Percentiles rank a stretch among this genome's conserved stretches.
Evolutionary conservation across 2,113 vertebrate genomes (phyloP).

Genomic region (Prolemur simus): DNA sequence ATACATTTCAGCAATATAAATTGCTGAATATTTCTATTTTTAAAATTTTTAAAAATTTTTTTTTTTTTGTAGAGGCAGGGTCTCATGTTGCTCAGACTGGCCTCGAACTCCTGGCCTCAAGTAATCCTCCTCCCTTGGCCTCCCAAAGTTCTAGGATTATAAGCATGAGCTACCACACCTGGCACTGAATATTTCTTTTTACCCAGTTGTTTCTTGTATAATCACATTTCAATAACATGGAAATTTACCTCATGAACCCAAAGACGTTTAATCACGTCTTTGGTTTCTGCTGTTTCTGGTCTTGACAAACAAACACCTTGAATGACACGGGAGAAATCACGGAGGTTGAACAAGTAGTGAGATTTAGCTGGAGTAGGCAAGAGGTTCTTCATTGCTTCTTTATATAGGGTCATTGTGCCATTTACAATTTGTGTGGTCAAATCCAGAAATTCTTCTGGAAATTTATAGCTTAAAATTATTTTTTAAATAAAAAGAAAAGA

Average conservation of each 20-base stretch:
- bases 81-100: no score
- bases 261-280: constrained; percentile 88
- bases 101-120: no score
- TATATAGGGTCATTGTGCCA: constrained; percentile 89
- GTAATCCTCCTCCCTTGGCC: no score
- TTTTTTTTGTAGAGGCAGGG: no score
- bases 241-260: constrained; percentile 94
- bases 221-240: not conserved
- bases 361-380: constrained; percentile 93
- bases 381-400: constrained; percentile 92
- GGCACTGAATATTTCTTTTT: not conserved
- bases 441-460: constrained; percentile 85
- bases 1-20: not conserved
- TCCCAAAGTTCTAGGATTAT: no score
- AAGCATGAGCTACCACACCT: no score
- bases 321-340: constrained; percentile 93
- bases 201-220: not conserved
- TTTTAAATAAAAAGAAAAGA: constrained; percentile 45
- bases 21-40: not conserved
- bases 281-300: constrained; percentile 88
- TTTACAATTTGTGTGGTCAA: constrained; percentile 88
- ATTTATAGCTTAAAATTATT: constrained; percentile 85
- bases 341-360: constrained; percentile 95
- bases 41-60: no score
- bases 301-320: constrained; percentile 93